Conservation (phyloP, 2,888 invertebrate genomes). For the Cryptops parisi region DNA sequence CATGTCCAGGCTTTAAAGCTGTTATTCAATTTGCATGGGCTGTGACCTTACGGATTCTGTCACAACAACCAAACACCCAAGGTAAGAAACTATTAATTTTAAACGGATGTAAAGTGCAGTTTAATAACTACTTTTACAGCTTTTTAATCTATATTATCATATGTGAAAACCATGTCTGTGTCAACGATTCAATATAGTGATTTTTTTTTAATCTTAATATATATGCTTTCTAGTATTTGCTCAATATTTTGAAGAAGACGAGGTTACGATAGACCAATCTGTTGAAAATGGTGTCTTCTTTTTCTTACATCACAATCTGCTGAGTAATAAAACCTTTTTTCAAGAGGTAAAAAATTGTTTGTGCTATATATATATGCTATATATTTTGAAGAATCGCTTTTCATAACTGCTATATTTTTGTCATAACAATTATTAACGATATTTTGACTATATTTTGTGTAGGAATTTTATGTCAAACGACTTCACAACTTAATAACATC, state of each 20-base stretch:
- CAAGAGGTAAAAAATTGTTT: slow-evolving; percentile 41
- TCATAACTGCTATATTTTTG: not conserved
- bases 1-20: slow-evolving; percentile 34
- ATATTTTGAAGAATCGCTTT: not conserved
- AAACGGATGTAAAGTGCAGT: too few relatives aligned
- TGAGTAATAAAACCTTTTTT: slow-evolving; percentile 52
- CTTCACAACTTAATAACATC: slow-evolving; percentile 76
- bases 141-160: too few relatives aligned
- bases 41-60: slow-evolving; percentile 40
- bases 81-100: slow-evolving; percentile 5
- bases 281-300: slow-evolving; percentile 64
- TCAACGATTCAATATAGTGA: too few relatives aligned
- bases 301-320: slow-evolving; percentile 55
- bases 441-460: slow-evolving; percentile 18
- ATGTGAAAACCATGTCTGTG: too few relatives aligned
- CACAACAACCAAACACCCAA: slow-evolving; percentile 26
- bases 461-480: slow-evolving; percentile 66
- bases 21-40: slow-evolving; percentile 54
- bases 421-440: not conserved
- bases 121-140: too few relatives aligned
- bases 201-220: slow-evolving; percentile 18
- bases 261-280: slow-evolving; percentile 60
- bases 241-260: slow-evolving; percentile 52
- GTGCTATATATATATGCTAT: not conserved
- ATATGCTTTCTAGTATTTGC: slow-evolving; percentile 35